Evolutionary conservation across 2,797 vertebrate genomes (phyloP), one percentile per base, ranked within the genome.

Genomic region (Sebastes dallii): DNA sequence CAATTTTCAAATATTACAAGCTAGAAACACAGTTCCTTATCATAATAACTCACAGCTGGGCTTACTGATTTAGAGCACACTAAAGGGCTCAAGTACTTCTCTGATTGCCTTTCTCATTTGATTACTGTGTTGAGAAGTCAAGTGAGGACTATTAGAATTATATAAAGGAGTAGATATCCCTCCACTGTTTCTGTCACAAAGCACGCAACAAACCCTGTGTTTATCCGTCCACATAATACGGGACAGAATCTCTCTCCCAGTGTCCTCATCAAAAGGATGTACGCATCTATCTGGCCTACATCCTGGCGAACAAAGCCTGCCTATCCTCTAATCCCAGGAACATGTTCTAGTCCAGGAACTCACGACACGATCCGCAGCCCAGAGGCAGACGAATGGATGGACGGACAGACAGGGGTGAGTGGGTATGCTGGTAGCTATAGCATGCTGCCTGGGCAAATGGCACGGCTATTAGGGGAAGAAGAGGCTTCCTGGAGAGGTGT

Each of bases 401-500:
- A n/a, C 71, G 74, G 69, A 46, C 64, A 52, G 78, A 77, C 78
- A 74, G 79, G 80, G 82, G 58, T 80, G 82, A 89, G 80, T 24
- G 80, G 72, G 78, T 78, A 83, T 75, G 82, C 80, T 78, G 82
- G 73, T 80, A 85, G 85, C 89, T 85, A 46, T 46, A 69, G 74
- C 56, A 84, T 82, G 83, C 89, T 88, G 90, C 87, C 88, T 64
- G 78, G 89, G 85, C 86, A 95, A 95, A 95, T 92, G 92, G 91
- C 86, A 94, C 58, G 1, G 64, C 85, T 82, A 94, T 94, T 92
- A 93, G 79, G 65, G 83, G 72, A 82, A 85, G 78, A 90, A 73
- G 87, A 86, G 79, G 86, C 90, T 92, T 94, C 91, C 86, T 91
- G 86, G 82, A 89, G 85, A 92, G 85, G 86, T 90, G 89, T 93